Conservation (phyloP, 1,140 invertebrate species). For the Sesamia nonagrioides region DNA sequence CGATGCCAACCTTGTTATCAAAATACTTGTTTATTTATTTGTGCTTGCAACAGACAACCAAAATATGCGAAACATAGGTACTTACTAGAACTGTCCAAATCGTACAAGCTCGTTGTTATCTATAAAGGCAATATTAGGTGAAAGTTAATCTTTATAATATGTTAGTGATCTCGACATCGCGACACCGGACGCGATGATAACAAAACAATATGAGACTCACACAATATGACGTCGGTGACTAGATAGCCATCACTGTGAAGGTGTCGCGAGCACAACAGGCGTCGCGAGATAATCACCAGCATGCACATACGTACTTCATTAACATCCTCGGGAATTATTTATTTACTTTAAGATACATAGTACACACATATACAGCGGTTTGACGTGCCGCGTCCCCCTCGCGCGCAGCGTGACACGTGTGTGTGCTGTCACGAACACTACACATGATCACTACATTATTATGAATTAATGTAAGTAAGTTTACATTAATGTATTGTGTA, state of each 20-base stretch:
- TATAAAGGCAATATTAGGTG: neutral
- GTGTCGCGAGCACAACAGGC: neutral
- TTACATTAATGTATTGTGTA: too few relatives aligned
- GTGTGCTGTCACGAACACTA: neutral
- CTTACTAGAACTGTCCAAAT: too few relatives aligned
- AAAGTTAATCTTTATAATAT: conserved; percentile 1
- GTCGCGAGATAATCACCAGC: neutral
- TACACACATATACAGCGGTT: too few relatives aligned
- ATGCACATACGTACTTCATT: neutral
- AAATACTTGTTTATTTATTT: neutral
- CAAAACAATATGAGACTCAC: neutral
- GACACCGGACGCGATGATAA: neutral
- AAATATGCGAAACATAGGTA: neutral
- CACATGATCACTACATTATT: neutral
- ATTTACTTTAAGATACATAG: too few relatives aligned
- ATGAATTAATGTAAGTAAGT: too few relatives aligned
- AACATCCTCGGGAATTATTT: neutral
- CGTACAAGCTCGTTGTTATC: neutral
- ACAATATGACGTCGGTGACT: too few relatives aligned
- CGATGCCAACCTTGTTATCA: neutral
- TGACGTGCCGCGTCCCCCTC: too few relatives aligned
- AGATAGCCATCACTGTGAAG: neutral
- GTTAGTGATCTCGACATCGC: neutral
- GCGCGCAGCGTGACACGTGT: neutral
- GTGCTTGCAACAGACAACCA: neutral